Evolutionary conservation across 2,888 invertebrate genomes (phyloP), one percentile per base, ranked within the genome.

Genomic region (Fragum fragum): DNA sequence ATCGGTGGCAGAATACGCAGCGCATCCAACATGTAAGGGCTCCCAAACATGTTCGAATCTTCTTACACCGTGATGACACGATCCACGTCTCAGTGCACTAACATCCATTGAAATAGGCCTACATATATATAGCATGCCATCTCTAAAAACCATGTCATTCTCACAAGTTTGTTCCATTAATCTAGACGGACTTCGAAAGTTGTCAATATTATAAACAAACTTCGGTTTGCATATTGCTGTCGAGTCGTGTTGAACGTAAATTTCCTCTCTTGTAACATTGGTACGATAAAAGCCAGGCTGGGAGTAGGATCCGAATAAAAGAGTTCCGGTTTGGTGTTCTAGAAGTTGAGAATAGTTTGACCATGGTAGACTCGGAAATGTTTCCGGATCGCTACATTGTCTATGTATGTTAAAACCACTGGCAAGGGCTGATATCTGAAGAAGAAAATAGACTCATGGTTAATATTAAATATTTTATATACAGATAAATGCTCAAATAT

Each of bases 131-230:
- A 61, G 16, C 29, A 3, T 21, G 1, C 61, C 61, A 2, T 32
- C 29, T 3, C 18, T n/a, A 32, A 29, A 29, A 1, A 32, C 61
- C n/a, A 32, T 61, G 7, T 28, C 32, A 18, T 18, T 61, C 11
- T 14, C 28, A 61, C 61, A 61, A 6, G 29, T 3, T 18, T 32
- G 61, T 61, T 61, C 61, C 26, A 61, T 29, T 1, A 61, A 32
- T 18, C 29, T 28, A 29, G 5, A 3, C 11, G 61, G 61, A 14
- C 29, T 61, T 32, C 61, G 61, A 23, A 32, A 29, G 18, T 28
- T 61, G 61, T 32, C 61, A 14, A 26, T 61, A 61, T 61, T 61
- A 18, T 18, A 61, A 21, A 61, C 61, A 61, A 61, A 32, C 28
- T 7, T 28, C 3, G 61, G 26, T 28, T 26, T 28, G 18, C 61